These are phyloP conservation scores for Parapsyche elsis DNA, from an alignment of 1,140 invertebrate genomes.

Conservation along the genomic window DNA sequence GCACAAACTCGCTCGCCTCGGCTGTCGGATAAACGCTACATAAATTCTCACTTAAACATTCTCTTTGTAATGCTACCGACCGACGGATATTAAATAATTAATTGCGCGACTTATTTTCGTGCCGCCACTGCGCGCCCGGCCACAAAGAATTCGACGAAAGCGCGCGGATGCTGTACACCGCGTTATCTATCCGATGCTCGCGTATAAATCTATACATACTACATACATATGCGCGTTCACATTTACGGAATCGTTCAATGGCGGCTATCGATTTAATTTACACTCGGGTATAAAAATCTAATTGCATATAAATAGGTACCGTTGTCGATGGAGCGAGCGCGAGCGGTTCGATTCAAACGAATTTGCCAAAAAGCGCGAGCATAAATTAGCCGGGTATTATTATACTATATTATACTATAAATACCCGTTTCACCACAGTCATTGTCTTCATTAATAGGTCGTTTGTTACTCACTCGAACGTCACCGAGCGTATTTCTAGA, in stretches of 20 bases:
- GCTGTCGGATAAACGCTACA: slow-evolving; percentile 41
- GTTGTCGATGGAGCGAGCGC: too few species aligned
- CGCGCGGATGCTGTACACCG: background rate
- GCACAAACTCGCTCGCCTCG: background rate
- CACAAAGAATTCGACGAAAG: background rate
- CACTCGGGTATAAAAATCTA: too few species aligned
- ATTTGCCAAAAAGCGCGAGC: background rate
- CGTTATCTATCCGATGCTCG: background rate
- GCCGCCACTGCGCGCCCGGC: background rate
- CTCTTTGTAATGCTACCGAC: slow-evolving; percentile 28
- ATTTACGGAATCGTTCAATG: too few species aligned
- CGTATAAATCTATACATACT: background rate
- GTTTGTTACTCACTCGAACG: background rate
- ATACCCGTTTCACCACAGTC: background rate
- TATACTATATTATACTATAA: background rate
- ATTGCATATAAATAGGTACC: too few species aligned
- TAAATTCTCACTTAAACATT: slow-evolving; percentile 45
- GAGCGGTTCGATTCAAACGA: background rate
- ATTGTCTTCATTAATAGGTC: slow-evolving; percentile 1
- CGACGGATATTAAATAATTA: slow-evolving; percentile 37
- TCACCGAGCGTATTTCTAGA: background rate
- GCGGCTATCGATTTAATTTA: too few species aligned
- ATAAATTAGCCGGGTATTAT: background rate
- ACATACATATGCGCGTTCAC: background rate
- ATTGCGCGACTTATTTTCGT: slow-evolving; percentile 26